phyloP scores from a whole-genome alignment of 2,888 invertebrate species.

The Fragum fragum region DNA sequence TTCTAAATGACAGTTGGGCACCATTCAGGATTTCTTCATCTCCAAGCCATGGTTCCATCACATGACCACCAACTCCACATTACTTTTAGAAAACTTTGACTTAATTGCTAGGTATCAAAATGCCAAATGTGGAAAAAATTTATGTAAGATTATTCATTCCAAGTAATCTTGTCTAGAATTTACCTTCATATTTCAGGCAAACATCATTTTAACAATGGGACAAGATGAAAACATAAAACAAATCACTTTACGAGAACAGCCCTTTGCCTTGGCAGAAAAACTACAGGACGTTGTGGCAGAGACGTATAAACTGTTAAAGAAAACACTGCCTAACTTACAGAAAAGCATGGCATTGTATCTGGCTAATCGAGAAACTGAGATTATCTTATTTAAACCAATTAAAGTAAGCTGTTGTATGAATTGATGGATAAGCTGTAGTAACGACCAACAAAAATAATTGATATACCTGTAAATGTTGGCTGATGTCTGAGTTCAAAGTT shows the following conservation, averaged over 20 bases:
- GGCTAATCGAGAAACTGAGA: conserved; percentile 98
- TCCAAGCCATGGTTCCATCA: no score
- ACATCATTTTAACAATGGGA: conserved; percentile 84
- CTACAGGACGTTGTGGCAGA: conserved; percentile 92
- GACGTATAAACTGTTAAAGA: conserved; percentile 93
- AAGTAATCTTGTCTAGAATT: no score
- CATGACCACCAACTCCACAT: no score
- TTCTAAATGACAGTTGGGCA: no score
- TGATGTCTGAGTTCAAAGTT: no score
- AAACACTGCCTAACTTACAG: conserved; percentile 93
- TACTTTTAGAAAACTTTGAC: no score
- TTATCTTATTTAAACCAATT: conserved; percentile 97
- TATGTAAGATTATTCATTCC: no score
- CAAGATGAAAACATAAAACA: conserved; percentile 79
- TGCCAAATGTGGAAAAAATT: no score
- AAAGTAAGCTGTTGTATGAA: conserved; percentile 89
- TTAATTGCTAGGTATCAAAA: no score
- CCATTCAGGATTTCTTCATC: no score
- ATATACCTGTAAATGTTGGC: no score
- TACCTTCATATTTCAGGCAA: conserved; percentile 84
- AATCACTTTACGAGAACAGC: conserved; percentile 88
- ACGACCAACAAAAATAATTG: no score
- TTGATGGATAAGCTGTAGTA: neutral
- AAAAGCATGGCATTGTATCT: conserved; percentile 97
- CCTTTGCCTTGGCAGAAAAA: conserved; percentile 91